Conservation (phyloP, 1,140 invertebrate genomes). For the Mycetomoellerius zeteki region DNA sequence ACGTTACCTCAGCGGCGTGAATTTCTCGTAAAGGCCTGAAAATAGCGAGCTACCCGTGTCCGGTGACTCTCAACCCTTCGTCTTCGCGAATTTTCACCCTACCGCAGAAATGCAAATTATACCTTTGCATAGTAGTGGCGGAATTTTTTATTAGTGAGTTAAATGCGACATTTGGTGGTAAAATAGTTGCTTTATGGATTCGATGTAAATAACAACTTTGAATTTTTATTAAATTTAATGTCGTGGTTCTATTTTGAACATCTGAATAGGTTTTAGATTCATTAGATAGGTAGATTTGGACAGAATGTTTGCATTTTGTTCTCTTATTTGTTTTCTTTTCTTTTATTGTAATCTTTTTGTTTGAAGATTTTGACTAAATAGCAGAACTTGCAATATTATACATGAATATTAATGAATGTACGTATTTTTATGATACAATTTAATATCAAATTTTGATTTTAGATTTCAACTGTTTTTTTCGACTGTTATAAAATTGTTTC, state of each 20-base stretch:
- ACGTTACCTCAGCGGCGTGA: slow-evolving; percentile 62
- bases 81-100: slow-evolving; percentile 52
- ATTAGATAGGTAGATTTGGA: background rate
- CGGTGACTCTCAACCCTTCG: slow-evolving; percentile 72
- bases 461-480: background rate
- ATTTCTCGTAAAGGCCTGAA: slow-evolving; percentile 76
- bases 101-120: slow-evolving; percentile 47
- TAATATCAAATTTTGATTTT: slow-evolving; percentile 5
- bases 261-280: background rate
- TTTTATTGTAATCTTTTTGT: background rate
- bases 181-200: slow-evolving; percentile 5
- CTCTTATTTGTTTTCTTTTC: background rate
- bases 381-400: background rate
- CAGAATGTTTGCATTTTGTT: slow-evolving; percentile 11
- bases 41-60: slow-evolving; percentile 53
- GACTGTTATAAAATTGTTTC: background rate
- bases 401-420: background rate
- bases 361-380: background rate
- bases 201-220: slow-evolving; percentile 4
- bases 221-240: background rate
- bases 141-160: slow-evolving; percentile 45
- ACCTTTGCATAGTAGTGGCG: slow-evolving; percentile 23
- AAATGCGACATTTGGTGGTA: slow-evolving; percentile 32
- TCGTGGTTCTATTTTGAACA: background rate
- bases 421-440: background rate